phyloP scores from a whole-genome alignment of 2,797 vertebrate species.

The Sebastes steindachneri region DNA sequence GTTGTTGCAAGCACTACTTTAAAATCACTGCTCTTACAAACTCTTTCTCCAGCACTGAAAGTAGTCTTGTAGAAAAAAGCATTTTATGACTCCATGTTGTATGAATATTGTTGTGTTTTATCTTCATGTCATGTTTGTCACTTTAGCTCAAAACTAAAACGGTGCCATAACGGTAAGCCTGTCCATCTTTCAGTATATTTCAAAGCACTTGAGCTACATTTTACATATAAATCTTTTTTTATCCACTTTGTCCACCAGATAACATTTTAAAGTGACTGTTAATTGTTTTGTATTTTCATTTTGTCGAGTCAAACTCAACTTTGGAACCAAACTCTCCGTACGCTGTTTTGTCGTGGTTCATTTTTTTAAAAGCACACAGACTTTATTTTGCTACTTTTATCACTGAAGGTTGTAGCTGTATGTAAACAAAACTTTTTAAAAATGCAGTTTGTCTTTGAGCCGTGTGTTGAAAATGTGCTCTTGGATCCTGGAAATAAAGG shows the following conservation, averaged over 20 bases:
- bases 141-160: slow-evolving; percentile 55
- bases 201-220: slow-evolving; percentile 9
- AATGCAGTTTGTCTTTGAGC: slow-evolving; percentile 67
- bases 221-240: background rate
- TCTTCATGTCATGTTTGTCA: slow-evolving; percentile 58
- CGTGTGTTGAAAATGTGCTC: slow-evolving; percentile 65
- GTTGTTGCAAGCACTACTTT: slow-evolving; percentile 66
- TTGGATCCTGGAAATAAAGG: slow-evolving; percentile 78
- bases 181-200: slow-evolving; percentile 6
- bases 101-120: slow-evolving; percentile 51
- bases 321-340: slow-evolving; percentile 38
- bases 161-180: slow-evolving; percentile 62
- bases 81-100: slow-evolving; percentile 59
- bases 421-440: slow-evolving; percentile 15
- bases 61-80: slow-evolving; percentile 51
- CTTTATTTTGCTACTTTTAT: slow-evolving; percentile 68
- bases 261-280: background rate
- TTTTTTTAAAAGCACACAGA: slow-evolving; percentile 48
- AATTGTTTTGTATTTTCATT: slow-evolving; percentile 7
- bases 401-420: slow-evolving; percentile 60
- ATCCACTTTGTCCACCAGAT: slow-evolving; percentile 20
- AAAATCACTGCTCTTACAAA: slow-evolving; percentile 66
- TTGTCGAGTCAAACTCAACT: background rate
- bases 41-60: slow-evolving; percentile 62
- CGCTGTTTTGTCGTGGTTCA: slow-evolving; percentile 24